Evolutionary conservation across 64 coral and sea anemone genomes (phyloP).

Genomic region (Platygyra sinensis): DNA sequence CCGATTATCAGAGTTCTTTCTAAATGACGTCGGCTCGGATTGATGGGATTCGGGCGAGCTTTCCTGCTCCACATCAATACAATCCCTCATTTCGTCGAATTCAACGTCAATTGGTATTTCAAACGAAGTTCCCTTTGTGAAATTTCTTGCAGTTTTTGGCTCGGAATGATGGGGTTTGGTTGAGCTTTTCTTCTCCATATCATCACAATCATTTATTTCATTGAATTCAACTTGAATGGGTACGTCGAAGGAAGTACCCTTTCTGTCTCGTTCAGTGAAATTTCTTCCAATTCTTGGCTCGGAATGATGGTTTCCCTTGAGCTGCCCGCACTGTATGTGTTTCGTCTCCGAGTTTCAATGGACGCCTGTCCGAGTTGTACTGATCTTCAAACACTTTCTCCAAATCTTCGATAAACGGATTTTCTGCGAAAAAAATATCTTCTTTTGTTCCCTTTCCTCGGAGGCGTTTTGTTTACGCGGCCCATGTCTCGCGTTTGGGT

Average conservation of each 20-base stretch:
- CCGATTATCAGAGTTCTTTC: too few species aligned
- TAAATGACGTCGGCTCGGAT: background rate
- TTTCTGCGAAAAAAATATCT: slow-evolving; percentile 28
- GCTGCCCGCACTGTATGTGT: background rate
- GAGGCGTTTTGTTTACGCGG: background rate
- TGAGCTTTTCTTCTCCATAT: background rate
- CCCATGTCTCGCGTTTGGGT: background rate
- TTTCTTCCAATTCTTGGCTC: background rate
- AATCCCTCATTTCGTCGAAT: background rate
- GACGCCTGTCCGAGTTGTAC: background rate
- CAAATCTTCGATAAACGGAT: slow-evolving; percentile 25
- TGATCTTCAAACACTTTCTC: slow-evolving; percentile 16
- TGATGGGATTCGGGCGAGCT: background rate
- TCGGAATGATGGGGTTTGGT: background rate
- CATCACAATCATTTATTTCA: background rate
- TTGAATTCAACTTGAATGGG: slow-evolving; percentile 22
- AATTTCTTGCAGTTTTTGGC: background rate
- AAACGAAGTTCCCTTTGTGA: background rate
- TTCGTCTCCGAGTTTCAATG: background rate
- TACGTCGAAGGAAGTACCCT: background rate
- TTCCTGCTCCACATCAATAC: too few species aligned
- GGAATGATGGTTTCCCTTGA: background rate
- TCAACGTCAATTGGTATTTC: slow-evolving; percentile 18
- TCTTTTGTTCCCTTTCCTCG: slow-evolving; percentile 19
- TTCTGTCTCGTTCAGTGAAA: background rate